Percentiles rank a stretch among this genome's conserved stretches.
Evolutionary conservation across 2,888 invertebrate species (phyloP).

Genomic region (Dryococelus australis): DNA sequence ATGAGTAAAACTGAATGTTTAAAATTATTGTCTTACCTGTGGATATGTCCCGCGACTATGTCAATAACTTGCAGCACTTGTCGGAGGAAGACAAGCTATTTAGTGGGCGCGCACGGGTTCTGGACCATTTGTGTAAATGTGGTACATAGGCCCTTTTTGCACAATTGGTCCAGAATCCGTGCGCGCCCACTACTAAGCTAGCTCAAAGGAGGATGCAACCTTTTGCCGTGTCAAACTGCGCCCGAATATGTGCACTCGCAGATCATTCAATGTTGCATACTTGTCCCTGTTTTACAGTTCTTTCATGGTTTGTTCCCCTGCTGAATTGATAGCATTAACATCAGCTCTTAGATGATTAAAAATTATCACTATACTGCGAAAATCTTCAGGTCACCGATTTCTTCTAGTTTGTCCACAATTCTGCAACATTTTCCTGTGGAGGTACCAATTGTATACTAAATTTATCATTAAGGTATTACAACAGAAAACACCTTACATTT

Average conservation of each 20-base stretch:
- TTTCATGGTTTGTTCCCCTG: background rate
- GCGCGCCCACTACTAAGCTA: no score
- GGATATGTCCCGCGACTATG: background rate
- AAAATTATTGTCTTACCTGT: background rate
- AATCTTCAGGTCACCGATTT: background rate
- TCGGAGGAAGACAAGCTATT: background rate
- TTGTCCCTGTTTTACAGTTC: background rate
- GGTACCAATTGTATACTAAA: no score
- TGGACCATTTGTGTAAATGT: no score
- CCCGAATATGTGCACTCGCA: constrained; percentile 3
- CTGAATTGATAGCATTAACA: background rate
- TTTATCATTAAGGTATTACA: no score
- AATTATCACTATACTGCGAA: no score
- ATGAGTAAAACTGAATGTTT: background rate
- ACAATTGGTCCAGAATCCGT: no score
- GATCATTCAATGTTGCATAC: constrained; percentile 12
- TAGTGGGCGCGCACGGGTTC: no score
- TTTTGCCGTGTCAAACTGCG: background rate
- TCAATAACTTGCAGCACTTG: background rate
- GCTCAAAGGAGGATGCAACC: background rate
- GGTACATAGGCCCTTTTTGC: no score
- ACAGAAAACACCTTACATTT: no score
- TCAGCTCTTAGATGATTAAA: background rate
- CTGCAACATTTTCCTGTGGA: no score
- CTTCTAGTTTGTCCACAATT: background rate